Base-by-base conservation (phyloP, 2,797 vertebrate species). In the Siniperca undulata region DNA sequence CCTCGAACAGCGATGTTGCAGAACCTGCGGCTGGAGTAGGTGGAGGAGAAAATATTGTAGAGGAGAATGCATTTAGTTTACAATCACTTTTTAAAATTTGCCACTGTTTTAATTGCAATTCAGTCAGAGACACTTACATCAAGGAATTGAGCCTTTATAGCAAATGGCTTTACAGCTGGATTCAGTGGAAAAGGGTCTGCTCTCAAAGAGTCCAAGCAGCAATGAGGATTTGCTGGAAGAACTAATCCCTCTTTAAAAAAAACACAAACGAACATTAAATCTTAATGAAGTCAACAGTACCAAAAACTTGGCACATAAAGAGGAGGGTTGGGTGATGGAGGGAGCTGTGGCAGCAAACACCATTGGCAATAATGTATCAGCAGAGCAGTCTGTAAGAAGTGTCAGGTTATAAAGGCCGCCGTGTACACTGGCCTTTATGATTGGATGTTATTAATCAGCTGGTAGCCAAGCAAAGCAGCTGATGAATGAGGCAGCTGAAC, bases 1-100 rank as follows among this genome's bases (percentile, higher is more conserved):
- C 77, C 73, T 78, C 44, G 34, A 77, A 82, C 77, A 40, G 74
- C 46, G 13, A 78, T 60, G 81, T 24, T 68, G 42, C 74, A 65
- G 67, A 81, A 65, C 74, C 74, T 70, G 70, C 12, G 8, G 20
- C 48, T 55, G 62, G 36, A 53, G 14, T 0, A n/a, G 69, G 48
- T 55, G 36, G 40, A 69, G 58, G 42, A 64, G 38, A 75, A 78
- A 76, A 74, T 10, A 16, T 24, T 34, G 10, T 4, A 42, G 61
- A 68, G 13, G 40, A 19, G 34, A 53, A 53, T 0, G 65, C 24
- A 48, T 64, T 53, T 38, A 53, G 22, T 73, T 74, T 44, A 7
- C 7, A 17, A 14, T 12, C 36, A 12, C 9, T 42, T 20, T 42
- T 59, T 16, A 56, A 11, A 7, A 44, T 58, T 20, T 55, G 0